These are phyloP conservation scores for Chalcosyrphus nemorum DNA, from an alignment of 2,888 invertebrate species.

Conservation along the genomic window DNA sequence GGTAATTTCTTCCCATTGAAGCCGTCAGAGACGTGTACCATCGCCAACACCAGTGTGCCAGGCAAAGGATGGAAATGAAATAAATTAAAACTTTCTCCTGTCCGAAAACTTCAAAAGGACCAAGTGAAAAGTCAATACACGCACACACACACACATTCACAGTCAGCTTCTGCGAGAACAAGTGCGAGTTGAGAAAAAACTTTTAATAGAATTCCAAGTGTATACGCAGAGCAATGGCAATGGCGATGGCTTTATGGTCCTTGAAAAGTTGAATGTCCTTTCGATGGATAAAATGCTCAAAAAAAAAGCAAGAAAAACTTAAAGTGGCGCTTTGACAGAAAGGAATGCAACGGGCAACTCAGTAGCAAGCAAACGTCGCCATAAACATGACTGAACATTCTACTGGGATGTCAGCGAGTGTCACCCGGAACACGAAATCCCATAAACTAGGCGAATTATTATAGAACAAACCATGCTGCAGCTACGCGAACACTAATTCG, in stretches of 20 bases:
- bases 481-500: constrained; percentile 4
- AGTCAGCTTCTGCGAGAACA: background rate
- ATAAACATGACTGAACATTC: constrained; percentile 52
- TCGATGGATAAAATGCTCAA: background rate
- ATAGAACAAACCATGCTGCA: background rate
- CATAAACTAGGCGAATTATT: constrained; percentile 48
- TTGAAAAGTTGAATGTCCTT: constrained; percentile 66
- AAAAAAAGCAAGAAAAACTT: constrained; percentile 8
- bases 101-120: constrained; percentile 54
- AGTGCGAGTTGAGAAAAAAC: constrained; percentile 56
- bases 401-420: constrained; percentile 55
- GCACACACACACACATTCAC: constrained; percentile 14
- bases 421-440: constrained; percentile 34
- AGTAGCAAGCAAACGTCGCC: constrained; percentile 41
- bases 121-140: constrained; percentile 69
- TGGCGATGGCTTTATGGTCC: constrained; percentile 31
- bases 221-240: constrained; percentile 46
- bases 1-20: constrained; percentile 69
- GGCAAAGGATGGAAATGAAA: constrained; percentile 60
- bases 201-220: constrained; percentile 71
- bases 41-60: constrained; percentile 2
- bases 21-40: constrained; percentile 31
- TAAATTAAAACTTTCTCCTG: constrained; percentile 70
- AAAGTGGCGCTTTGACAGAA: constrained; percentile 12
- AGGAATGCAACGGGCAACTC: constrained; percentile 4